Conservation (phyloP, 2,888 invertebrate species). For the Gryllus longicercus region DNA sequence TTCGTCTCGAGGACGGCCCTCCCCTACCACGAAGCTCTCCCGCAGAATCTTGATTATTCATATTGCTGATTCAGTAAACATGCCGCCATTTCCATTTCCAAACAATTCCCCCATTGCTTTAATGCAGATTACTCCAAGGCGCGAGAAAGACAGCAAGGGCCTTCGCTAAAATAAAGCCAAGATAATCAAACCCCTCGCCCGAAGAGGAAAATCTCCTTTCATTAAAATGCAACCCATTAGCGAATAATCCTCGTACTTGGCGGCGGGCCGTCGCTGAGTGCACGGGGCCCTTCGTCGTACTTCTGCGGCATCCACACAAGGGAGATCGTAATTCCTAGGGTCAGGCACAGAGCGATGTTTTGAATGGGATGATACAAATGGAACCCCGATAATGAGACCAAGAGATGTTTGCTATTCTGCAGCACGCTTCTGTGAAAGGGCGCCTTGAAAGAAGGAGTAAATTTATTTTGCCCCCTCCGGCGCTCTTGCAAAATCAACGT, state of each 20-base stretch:
- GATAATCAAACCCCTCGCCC: neutral
- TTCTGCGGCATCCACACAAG: neutral
- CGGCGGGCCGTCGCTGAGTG: neutral
- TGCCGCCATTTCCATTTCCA: neutral
- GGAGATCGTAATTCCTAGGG: too few species aligned
- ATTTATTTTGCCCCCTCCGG: too few species aligned
- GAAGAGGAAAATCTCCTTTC: neutral
- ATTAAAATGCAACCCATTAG: neutral
- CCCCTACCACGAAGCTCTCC: neutral
- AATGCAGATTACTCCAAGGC: neutral
- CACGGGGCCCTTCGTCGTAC: neutral
- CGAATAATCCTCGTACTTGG: neutral
- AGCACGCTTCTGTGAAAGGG: too few species aligned
- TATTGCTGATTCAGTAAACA: conserved; percentile 2
- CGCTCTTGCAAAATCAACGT: too few species aligned
- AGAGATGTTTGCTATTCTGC: too few species aligned
- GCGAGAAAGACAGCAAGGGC: neutral
- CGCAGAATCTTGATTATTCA: neutral
- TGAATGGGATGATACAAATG: too few species aligned
- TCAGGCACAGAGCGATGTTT: too few species aligned
- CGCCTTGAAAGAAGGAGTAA: too few species aligned
- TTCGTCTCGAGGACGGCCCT: neutral
- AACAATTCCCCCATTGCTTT: conserved; percentile 1
- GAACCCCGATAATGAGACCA: too few species aligned
- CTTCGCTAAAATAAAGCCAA: neutral